Percentiles rank a stretch among this genome's conserved stretches.
Evolutionary conservation across 2,113 vertebrate species (phyloP).

Genomic region (Solea solea): DNA sequence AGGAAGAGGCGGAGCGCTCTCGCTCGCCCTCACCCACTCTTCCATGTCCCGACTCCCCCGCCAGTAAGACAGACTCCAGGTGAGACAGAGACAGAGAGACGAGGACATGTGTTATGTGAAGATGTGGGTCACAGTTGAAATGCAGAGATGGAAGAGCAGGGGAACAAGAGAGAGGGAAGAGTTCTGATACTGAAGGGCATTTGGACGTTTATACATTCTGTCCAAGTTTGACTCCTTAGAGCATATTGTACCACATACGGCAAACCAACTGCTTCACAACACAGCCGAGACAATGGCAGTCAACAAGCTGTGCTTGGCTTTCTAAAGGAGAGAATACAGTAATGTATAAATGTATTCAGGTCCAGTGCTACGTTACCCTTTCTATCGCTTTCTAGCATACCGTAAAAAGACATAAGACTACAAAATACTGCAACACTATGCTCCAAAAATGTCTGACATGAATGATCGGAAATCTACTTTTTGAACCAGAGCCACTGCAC

Average conservation of each 20-base stretch:
- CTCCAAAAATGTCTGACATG: too few relatives aligned
- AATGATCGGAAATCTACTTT: too few relatives aligned
- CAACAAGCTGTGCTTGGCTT: background rate
- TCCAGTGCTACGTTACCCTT: too few relatives aligned
- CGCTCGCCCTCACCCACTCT: conserved; percentile 71
- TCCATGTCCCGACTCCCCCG: conserved; percentile 85
- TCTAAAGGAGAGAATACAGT: background rate
- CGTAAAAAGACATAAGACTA: too few relatives aligned
- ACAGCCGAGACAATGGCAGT: background rate
- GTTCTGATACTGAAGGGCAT: background rate
- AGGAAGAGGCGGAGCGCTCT: conserved; percentile 70
- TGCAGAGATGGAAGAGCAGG: background rate
- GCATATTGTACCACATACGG: background rate
- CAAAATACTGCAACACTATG: too few relatives aligned
- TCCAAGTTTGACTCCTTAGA: background rate
- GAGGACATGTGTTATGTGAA: background rate
- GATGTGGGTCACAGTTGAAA: background rate
- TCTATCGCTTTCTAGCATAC: too few relatives aligned
- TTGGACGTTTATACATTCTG: background rate
- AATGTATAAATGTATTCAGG: background rate
- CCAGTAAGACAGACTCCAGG: conserved; percentile 88
- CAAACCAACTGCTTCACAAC: background rate
- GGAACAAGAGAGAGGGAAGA: background rate
- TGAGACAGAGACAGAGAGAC: conserved; percentile 54
- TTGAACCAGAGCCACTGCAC: too few relatives aligned